Evolutionary conservation across 2,797 vertebrate genomes (phyloP).

Genomic region (Pangasius krempfi): DNA sequence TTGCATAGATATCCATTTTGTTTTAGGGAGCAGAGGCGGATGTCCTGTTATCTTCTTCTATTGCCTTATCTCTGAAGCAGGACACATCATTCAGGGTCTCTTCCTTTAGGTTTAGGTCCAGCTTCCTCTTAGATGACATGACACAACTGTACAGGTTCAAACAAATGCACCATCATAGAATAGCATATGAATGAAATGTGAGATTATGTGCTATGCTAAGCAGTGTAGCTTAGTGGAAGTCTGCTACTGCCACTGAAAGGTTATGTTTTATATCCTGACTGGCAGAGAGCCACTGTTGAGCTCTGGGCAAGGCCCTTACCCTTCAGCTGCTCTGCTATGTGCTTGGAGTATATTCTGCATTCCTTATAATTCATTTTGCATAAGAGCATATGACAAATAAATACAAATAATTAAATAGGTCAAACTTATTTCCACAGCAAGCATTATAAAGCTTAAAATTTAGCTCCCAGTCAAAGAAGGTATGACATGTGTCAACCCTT

Average conservation of each 20-base stretch:
- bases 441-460: not conserved
- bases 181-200: not conserved
- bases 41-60: not conserved
- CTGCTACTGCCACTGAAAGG: not conserved
- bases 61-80: conserved; percentile 23
- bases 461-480: not conserved
- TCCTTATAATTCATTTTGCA: not conserved
- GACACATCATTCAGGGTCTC: conserved; percentile 4
- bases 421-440: not conserved
- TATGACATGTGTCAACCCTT: not conserved
- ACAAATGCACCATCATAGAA: not conserved
- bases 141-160: not conserved
- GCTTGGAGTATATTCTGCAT: not conserved
- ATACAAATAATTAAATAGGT: not conserved
- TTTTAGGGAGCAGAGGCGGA: not conserved
- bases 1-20: not conserved
- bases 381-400: not conserved
- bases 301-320: not conserved
- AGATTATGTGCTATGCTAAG: conserved; percentile 2
- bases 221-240: not conserved
- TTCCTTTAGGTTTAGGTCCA: conserved; percentile 13
- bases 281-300: not conserved
- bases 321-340: not conserved
- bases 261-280: not conserved
- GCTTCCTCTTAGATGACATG: not conserved